A percentile compares a stretch with the other conserved stretches of the same genome.
Conservation (phyloP, 2,888 invertebrate species). For the Mechanitis messenoides region DNA sequence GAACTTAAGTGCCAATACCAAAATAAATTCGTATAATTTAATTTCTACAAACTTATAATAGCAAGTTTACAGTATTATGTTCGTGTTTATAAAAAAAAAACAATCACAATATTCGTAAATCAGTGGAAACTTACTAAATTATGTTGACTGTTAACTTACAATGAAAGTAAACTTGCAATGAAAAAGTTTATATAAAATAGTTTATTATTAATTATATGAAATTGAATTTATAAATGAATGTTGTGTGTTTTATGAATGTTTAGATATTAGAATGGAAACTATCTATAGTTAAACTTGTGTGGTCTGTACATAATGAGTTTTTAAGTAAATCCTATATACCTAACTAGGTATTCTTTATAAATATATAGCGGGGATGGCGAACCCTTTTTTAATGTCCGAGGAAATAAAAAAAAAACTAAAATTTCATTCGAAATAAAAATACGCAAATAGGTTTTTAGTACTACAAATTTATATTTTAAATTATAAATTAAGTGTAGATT, state of each 20-base stretch:
- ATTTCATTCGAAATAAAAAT: no score
- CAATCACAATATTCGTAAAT: not conserved
- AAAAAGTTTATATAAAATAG: not conserved
- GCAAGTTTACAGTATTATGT: not conserved
- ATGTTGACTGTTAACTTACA: no score
- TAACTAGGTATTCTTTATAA: conserved; percentile 19
- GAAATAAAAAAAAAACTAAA: no score
- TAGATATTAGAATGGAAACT: not conserved
- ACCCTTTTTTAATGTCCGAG: no score
- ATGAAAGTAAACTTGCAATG: not conserved
- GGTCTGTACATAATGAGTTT: not conserved
- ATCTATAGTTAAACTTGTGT: conserved; percentile 2
- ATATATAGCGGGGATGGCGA: no score
- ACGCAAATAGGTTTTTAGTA: no score
- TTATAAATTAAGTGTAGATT: no score
- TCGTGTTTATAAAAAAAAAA: not conserved
- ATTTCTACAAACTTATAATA: not conserved
- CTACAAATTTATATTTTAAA: no score
- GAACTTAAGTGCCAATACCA: conserved; percentile 1
- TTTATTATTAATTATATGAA: not conserved
- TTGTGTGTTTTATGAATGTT: conserved; percentile 1
- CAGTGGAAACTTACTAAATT: no score
- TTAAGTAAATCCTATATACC: not conserved
- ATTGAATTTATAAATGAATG: conserved; percentile 2
- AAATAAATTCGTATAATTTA: no score